These are phyloP conservation scores for Megaustenia siamemsis DNA, from an alignment of 2,888 invertebrate genomes.

Conservation along the genomic window DNA sequence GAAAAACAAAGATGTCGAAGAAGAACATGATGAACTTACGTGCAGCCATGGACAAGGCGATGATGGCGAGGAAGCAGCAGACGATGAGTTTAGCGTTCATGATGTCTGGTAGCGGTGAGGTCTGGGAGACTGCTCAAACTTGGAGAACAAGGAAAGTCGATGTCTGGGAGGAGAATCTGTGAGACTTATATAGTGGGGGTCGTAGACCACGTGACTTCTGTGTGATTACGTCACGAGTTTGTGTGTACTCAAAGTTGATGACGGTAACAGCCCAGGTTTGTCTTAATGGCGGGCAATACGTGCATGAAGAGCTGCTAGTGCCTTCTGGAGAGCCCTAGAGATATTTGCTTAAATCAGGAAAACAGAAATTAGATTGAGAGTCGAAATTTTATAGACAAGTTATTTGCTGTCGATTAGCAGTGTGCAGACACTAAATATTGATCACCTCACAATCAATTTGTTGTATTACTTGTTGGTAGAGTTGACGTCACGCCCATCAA, in stretches of 20 bases:
- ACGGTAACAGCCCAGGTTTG: too few species aligned
- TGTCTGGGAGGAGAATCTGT: background rate
- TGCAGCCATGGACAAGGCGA: background rate
- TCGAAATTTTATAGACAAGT: too few species aligned
- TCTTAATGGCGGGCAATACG: too few species aligned
- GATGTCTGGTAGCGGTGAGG: background rate
- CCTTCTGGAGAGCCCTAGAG: background rate
- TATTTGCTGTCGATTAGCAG: too few species aligned
- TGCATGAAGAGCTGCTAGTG: background rate
- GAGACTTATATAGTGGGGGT: background rate
- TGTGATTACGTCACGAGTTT: background rate
- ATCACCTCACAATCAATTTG: too few species aligned
- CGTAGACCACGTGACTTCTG: background rate
- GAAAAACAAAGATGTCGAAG: too few species aligned
- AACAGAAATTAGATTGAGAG: too few species aligned
- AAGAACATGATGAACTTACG: background rate
- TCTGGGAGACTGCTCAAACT: background rate
- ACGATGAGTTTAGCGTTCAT: constrained; percentile 20
- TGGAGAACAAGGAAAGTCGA: background rate
- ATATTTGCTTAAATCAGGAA: background rate
- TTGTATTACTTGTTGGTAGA: too few species aligned
- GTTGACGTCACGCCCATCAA: too few species aligned
- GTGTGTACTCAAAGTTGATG: background rate
- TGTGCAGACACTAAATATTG: too few species aligned
- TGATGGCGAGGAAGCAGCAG: background rate